Percentiles rank a stretch among this genome's conserved stretches.
Evolutionary conservation across 1,140 invertebrate genomes (phyloP).

Genomic region (Scaptomyza hsui): DNA sequence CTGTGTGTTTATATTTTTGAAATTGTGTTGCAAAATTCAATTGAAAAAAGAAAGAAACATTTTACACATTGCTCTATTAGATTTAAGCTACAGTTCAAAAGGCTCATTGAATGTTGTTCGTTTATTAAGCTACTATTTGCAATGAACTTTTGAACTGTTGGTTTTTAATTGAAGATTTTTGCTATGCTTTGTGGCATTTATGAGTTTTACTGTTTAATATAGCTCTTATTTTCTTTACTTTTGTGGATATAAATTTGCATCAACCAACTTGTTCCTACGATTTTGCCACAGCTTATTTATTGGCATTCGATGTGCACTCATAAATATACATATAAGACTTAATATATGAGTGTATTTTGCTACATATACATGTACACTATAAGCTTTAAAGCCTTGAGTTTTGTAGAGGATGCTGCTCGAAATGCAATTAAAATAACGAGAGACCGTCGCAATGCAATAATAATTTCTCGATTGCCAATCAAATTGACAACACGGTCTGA

Average conservation of each 20-base stretch:
- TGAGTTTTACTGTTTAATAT: constrained; percentile 8
- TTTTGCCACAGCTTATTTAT: constrained; percentile 40
- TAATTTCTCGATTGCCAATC: constrained; percentile 62
- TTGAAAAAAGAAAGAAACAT: not conserved
- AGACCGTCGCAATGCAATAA: constrained; percentile 59
- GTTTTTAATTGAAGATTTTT: not conserved
- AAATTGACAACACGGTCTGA: constrained; percentile 30
- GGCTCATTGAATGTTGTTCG: not conserved
- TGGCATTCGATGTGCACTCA: constrained; percentile 19
- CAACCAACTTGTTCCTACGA: constrained; percentile 10
- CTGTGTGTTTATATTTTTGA: not conserved
- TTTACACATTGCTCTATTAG: not conserved
- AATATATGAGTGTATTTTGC: not conserved
- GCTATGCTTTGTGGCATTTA: not conserved
- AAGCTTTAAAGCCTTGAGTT: constrained; percentile 11
- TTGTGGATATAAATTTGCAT: constrained; percentile 20
- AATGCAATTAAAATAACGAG: constrained; percentile 71
- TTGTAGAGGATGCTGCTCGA: not conserved
- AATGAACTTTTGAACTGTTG: not conserved
- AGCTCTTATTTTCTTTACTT: not conserved
- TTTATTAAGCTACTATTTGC: not conserved
- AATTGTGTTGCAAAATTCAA: constrained; percentile 1
- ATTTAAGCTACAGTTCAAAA: not conserved
- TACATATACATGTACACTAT: not conserved
- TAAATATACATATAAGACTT: constrained; percentile 9